These are phyloP conservation scores for Oreochromis niloticus DNA, from an alignment of 2,113 vertebrate genomes.

Conservation along the genomic window DNA sequence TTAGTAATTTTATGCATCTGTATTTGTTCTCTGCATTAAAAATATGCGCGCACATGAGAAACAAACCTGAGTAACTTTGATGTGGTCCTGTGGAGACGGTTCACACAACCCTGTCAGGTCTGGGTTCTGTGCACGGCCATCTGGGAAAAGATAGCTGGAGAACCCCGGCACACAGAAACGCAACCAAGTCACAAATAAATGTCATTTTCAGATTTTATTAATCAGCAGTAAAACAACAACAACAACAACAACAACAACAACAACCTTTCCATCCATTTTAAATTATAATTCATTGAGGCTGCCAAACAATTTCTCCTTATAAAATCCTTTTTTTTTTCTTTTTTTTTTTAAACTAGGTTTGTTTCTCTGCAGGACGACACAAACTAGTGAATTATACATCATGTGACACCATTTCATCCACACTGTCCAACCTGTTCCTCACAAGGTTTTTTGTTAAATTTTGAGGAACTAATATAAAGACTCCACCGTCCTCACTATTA, in stretches of 20 bases:
- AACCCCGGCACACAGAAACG: background rate
- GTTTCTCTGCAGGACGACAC: background rate
- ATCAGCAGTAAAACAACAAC: background rate
- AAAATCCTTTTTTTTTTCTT: background rate
- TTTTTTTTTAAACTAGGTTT: too few species aligned
- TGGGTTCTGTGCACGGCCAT: slow-evolving; percentile 95
- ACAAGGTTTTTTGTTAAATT: background rate
- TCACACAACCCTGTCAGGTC: slow-evolving; percentile 96
- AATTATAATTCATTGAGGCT: background rate
- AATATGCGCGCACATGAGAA: background rate
- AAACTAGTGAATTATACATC: background rate
- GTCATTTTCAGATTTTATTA: fast-evolving
- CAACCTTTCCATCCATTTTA: fast-evolving
- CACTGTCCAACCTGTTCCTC: background rate
- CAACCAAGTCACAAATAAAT: background rate
- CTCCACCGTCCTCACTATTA: background rate
- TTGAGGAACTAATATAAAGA: background rate
- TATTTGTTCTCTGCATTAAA: background rate
- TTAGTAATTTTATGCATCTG: background rate
- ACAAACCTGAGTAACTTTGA: slow-evolving; percentile 96
- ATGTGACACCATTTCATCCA: fast-evolving
- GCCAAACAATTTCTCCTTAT: background rate
- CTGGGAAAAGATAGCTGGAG: slow-evolving; percentile 90
- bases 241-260: too few species aligned
- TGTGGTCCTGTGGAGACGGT: slow-evolving; percentile 97